Conservation (phyloP, 2,888 invertebrate species). For the Synanthedon vespiformis region DNA sequence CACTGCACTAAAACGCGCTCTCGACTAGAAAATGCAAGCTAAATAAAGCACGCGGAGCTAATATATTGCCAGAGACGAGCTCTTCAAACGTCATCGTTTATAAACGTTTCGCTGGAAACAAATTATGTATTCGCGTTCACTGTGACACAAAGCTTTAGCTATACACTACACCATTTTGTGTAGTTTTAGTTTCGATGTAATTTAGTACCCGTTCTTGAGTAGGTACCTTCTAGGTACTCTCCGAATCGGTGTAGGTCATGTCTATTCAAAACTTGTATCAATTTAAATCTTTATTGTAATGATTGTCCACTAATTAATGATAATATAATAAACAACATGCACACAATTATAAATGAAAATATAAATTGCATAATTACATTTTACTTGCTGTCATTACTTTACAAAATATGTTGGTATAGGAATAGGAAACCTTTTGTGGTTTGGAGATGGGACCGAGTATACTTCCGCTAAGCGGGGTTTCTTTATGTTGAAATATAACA, state of each 20-base stretch:
- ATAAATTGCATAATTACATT: background rate
- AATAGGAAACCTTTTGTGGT: constrained; percentile 24
- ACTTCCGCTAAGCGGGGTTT: constrained; percentile 30
- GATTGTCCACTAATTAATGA: too few relatives aligned
- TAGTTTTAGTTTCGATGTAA: too few relatives aligned
- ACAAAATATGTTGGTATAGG: background rate
- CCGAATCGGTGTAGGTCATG: too few relatives aligned
- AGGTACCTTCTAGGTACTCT: too few relatives aligned
- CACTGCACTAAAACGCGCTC: background rate
- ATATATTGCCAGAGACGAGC: background rate
- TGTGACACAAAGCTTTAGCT: background rate
- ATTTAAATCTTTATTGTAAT: too few relatives aligned
- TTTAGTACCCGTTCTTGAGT: too few relatives aligned
- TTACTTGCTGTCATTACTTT: too few relatives aligned
- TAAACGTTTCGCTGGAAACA: background rate
- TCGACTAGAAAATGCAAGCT: background rate
- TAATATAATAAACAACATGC: too few relatives aligned
- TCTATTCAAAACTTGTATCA: too few relatives aligned
- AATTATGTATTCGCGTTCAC: background rate
- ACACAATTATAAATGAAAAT: background rate
- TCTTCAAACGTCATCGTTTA: background rate
- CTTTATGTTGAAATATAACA: constrained; percentile 28
- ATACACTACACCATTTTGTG: background rate
- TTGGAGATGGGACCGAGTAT: constrained; percentile 23
- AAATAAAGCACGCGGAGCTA: background rate